Percentiles rank a stretch among this genome's conserved stretches.
These are phyloP conservation scores for Malurus leucopterus DNA, from an alignment of 2,797 vertebrate genomes.

Conservation along the genomic window DNA sequence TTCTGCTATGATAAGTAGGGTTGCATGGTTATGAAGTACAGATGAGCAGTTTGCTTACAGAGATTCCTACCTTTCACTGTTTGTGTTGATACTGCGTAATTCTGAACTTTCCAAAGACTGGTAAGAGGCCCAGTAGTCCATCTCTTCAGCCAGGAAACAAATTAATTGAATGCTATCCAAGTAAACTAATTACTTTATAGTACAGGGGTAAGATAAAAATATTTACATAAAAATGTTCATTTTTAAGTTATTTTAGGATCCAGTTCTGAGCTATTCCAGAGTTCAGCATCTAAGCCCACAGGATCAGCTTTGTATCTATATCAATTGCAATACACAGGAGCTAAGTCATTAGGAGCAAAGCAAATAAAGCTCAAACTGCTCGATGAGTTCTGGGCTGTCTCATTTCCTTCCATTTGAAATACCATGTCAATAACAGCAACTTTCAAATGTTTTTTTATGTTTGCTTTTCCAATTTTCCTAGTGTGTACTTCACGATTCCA, in stretches of 20 bases:
- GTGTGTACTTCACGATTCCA: not conserved
- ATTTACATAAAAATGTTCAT: not conserved
- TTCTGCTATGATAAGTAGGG: not conserved
- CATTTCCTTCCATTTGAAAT: not conserved
- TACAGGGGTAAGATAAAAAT: not conserved
- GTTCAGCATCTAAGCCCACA: not conserved
- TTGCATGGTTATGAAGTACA: not conserved
- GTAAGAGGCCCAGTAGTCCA: not conserved
- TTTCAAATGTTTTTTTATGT: not conserved
- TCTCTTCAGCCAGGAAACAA: not conserved
- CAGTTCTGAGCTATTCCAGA: not conserved
- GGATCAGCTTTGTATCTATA: not conserved
- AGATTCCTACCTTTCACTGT: not conserved
- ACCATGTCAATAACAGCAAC: not conserved
- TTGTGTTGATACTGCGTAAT: not conserved
- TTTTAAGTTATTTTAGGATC: not conserved
- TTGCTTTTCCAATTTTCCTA: not conserved
- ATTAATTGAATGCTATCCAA: not conserved
- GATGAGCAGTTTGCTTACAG: not conserved
- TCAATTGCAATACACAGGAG: not conserved
- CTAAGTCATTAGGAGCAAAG: not conserved
- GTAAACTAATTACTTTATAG: not conserved
- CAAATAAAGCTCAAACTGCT: not conserved
- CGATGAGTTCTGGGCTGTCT: not conserved
- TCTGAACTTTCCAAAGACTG: not conserved